A percentile compares a stretch with the other conserved stretches of the same genome.
Conservation (phyloP, 2,797 vertebrate species). For the Brachyrhaphis roseni region DNA sequence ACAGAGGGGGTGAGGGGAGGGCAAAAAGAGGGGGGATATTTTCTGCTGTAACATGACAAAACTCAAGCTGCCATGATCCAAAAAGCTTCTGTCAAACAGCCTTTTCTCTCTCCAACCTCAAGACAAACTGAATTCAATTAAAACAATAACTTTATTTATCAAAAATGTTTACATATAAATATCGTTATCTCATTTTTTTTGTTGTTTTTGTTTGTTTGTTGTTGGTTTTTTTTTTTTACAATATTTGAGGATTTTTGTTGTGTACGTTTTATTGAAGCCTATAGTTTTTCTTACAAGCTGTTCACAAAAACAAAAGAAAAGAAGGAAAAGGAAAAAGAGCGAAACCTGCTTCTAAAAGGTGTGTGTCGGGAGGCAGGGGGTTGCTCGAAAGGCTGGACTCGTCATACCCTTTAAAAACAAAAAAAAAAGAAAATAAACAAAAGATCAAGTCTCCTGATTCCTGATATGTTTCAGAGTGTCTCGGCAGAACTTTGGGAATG, state of each 20-base stretch:
- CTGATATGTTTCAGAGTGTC: conserved; percentile 79
- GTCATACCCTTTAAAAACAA: conserved; percentile 73
- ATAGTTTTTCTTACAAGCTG: conserved; percentile 59
- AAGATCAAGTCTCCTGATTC: conserved; percentile 74
- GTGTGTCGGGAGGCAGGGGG: conserved; percentile 3
- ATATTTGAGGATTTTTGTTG: conserved; percentile 87
- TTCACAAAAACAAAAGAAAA: conserved; percentile 44
- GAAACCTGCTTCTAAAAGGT: conserved; percentile 57
- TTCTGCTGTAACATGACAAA: conserved; percentile 68
- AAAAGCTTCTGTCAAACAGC: conserved; percentile 38
- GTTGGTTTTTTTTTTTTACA: conserved; percentile 76
- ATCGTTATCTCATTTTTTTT: conserved; percentile 85
- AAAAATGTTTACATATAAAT: conserved; percentile 99
- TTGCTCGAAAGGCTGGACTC: conserved; percentile 71
- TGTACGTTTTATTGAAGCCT: conserved; percentile 62
- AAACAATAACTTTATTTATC: conserved; percentile 97
- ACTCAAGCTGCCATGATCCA: conserved; percentile 62
- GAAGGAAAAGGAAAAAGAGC: conserved; percentile 18
- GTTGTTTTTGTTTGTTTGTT: neutral
- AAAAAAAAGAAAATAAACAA: conserved; percentile 73
- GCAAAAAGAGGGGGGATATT: conserved; percentile 43
- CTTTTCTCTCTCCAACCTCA: conserved; percentile 3
- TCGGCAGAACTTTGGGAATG: conserved; percentile 83
- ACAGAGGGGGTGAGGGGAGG: conserved; percentile 50
- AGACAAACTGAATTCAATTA: conserved; percentile 68